Evolutionary conservation across 2,113 vertebrate genomes (phyloP).

Genomic region (Ameiurus melas): DNA sequence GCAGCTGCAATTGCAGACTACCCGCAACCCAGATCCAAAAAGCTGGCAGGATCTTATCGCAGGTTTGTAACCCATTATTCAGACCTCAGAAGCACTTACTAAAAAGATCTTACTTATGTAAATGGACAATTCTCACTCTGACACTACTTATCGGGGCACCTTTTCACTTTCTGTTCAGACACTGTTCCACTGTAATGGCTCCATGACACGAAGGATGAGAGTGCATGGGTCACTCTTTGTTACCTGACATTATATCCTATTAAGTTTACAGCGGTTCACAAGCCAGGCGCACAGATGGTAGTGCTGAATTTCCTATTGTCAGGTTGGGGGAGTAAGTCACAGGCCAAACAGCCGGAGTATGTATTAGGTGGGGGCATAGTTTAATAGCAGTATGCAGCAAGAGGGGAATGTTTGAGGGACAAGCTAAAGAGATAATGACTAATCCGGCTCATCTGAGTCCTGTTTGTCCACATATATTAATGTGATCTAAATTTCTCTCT

Average conservation of each 20-base stretch:
- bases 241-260: not conserved
- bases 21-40: not conserved
- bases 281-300: conserved; percentile 3
- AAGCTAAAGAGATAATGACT: not conserved
- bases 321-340: conserved; percentile 14
- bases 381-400: not conserved
- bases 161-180: not conserved
- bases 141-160: not conserved
- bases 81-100: not conserved
- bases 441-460: not conserved
- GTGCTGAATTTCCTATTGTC: conserved; percentile 8
- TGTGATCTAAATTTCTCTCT: not conserved
- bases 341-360: not conserved
- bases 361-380: not conserved
- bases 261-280: not conserved
- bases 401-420: not conserved
- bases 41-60: not conserved
- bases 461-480: not conserved
- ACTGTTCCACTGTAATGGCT: not conserved
- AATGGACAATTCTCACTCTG: not conserved
- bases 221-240: not conserved
- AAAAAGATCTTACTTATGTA: not conserved
- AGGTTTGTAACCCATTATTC: not conserved
- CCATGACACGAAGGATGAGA: not conserved
- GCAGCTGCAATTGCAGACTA: not conserved